Conservation (phyloP, 2,113 vertebrate species). For the Mus pahari region DNA sequence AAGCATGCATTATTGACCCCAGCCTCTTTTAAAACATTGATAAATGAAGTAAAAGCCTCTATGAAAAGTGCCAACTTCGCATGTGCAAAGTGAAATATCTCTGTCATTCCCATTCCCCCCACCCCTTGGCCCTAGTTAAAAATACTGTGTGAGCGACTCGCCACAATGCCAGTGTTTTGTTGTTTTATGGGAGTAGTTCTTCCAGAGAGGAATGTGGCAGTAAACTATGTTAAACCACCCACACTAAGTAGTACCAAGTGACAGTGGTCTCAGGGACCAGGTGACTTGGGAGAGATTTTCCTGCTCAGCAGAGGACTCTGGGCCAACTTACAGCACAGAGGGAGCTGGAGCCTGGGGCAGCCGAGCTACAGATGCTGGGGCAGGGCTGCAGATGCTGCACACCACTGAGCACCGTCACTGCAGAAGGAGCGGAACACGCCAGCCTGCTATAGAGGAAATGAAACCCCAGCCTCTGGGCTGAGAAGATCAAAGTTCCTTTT, state of each 20-base stretch:
- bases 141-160: slow-evolving; percentile 57
- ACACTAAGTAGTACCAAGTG: not conserved
- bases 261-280: not conserved
- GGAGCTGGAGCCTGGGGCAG: slow-evolving; percentile 41
- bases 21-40: slow-evolving; percentile 85
- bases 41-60: slow-evolving; percentile 84
- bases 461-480: slow-evolving; percentile 66
- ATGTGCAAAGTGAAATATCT: slow-evolving; percentile 83
- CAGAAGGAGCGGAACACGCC: not conserved
- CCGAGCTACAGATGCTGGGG: not conserved
- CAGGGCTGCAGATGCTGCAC: not conserved
- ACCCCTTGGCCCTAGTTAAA: slow-evolving; percentile 74
- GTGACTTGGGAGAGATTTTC: slow-evolving; percentile 39
- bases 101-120: slow-evolving; percentile 77
- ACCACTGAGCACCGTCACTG: accelerated
- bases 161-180: slow-evolving; percentile 72
- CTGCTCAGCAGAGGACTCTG: slow-evolving; percentile 17
- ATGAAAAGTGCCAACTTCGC: slow-evolving; percentile 85
- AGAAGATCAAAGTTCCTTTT: slow-evolving; percentile 79
- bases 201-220: slow-evolving; percentile 59
- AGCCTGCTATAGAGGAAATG: slow-evolving; percentile 35
- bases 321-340: slow-evolving; percentile 50
- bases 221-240: slow-evolving; percentile 18
- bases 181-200: slow-evolving; percentile 65
- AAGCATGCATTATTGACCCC: slow-evolving; percentile 86